phyloP scores from a whole-genome alignment of 2,888 invertebrate genomes.

The Adineta ricciae region DNA sequence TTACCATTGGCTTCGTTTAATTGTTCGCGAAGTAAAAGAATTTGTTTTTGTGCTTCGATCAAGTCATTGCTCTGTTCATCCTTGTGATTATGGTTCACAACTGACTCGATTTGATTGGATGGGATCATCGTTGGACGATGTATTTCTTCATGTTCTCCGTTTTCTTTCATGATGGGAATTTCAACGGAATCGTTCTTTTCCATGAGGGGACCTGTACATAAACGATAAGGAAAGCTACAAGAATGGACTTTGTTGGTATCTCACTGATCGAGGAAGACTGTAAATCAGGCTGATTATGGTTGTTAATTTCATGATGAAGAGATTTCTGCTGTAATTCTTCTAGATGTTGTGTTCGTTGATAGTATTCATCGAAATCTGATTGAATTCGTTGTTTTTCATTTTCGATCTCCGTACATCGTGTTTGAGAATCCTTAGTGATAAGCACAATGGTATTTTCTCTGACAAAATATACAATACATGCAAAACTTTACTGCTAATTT shows the following conservation, averaged over 20 bases:
- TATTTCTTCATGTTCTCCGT: not conserved
- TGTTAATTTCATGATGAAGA: not conserved
- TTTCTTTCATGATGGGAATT: not conserved
- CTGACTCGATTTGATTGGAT: not conserved
- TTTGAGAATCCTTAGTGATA: not conserved
- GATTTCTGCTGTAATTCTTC: conserved; percentile 7
- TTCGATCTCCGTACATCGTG: not conserved
- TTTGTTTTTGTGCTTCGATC: not conserved
- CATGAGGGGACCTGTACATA: not conserved
- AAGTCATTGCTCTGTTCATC: not conserved
- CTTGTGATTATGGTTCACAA: not conserved
- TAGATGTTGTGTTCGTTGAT: not conserved
- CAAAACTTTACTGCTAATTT: not conserved
- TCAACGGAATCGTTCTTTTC: not conserved
- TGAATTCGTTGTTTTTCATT: not conserved
- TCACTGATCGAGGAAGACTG: not conserved
- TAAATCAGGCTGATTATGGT: not conserved
- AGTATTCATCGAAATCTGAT: not conserved
- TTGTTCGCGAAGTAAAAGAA: not conserved
- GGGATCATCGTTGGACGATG: not conserved
- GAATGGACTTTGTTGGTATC: no score
- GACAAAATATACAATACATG: no score
- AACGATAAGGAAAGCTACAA: no score
- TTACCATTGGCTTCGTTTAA: not conserved
- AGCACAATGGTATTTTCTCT: no score